Conservation (phyloP, 2,113 vertebrate species). For the Gnathonemus longibarbis region DNA sequence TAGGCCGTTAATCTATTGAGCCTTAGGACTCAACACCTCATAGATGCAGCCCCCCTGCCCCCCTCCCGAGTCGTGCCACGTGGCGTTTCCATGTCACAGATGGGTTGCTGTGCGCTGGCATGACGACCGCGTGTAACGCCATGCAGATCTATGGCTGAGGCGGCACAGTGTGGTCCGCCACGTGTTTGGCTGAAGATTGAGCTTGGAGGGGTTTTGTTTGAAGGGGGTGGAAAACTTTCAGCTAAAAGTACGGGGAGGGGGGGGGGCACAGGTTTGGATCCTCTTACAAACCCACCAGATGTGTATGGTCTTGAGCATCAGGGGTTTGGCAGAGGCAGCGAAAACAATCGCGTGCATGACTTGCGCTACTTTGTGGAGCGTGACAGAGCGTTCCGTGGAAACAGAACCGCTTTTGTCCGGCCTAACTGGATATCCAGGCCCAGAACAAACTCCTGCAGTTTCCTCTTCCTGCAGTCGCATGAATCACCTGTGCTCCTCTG, state of each 20-base stretch:
- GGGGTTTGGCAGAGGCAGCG: neutral
- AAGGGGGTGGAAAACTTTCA: neutral
- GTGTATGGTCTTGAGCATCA: neutral
- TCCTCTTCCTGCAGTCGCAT: neutral
- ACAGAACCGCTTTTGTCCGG: neutral
- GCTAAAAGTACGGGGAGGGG: neutral
- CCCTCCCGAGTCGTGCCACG: neutral
- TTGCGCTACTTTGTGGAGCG: constrained; percentile 1
- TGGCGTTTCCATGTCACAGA: neutral
- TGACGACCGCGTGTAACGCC: neutral
- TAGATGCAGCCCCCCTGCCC: neutral
- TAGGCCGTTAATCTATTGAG: neutral
- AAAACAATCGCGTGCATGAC: constrained; percentile 1
- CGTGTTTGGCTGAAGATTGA: neutral
- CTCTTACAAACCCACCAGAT: neutral
- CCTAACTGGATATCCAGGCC: neutral
- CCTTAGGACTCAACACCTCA: neutral
- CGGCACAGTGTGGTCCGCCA: neutral
- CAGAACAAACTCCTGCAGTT: neutral
- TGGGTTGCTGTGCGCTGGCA: neutral
- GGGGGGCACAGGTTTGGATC: neutral
- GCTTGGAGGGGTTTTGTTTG: neutral
- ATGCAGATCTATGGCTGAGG: neutral
- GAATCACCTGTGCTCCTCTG: neutral
- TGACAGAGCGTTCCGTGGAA: neutral